Conservation (phyloP, 2,113 vertebrate species). For the Heterotilapia buettikoferi region DNA sequence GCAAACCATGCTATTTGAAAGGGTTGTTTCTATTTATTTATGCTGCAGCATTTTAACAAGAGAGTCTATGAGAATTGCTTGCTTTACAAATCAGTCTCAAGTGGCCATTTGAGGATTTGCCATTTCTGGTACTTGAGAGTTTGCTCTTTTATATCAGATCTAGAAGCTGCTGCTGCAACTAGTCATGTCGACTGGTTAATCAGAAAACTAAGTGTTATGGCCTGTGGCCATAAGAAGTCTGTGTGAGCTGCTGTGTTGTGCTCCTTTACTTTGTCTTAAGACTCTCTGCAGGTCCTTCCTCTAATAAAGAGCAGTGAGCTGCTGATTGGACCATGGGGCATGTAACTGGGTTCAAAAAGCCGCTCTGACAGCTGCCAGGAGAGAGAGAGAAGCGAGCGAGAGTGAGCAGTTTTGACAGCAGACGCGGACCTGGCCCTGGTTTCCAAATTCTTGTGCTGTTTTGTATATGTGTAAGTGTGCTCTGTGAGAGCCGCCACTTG, state of each 20-base stretch:
- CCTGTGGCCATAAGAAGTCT: not conserved
- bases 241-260: not conserved
- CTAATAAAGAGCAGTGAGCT: not conserved
- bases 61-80: not conserved
- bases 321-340: not conserved
- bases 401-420: not conserved
- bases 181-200: not conserved
- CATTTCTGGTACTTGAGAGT: not conserved
- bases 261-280: not conserved
- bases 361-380: not conserved
- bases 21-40: not conserved
- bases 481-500: not conserved
- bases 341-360: not conserved
- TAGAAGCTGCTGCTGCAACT: not conserved
- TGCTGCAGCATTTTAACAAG: not conserved
- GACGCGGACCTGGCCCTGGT: rapidly evolving
- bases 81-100: not conserved
- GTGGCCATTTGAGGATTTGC: not conserved
- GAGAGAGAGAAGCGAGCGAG: not conserved
- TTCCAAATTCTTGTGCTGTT: not conserved
- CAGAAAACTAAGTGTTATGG: not conserved
- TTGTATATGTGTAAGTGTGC: not conserved
- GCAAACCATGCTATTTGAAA: not conserved
- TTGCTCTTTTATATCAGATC: not conserved
- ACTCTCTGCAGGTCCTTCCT: not conserved